These are phyloP conservation scores for Papio anubis DNA, from an alignment of 2,113 vertebrate genomes.

Conservation along the genomic window DNA sequence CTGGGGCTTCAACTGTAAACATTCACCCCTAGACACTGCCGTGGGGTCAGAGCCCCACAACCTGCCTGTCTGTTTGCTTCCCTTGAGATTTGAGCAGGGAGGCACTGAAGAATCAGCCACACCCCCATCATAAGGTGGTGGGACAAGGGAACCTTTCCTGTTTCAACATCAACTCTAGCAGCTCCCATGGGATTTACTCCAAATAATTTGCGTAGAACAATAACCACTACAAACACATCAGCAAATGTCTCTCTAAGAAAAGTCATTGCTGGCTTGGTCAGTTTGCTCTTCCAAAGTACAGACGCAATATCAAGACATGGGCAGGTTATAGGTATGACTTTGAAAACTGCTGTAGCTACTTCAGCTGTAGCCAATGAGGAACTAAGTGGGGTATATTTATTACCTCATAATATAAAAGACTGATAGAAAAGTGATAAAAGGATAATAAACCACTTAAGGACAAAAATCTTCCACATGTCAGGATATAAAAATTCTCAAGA, in stretches of 20 bases:
- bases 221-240: slow-evolving; percentile 77
- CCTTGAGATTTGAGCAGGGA: no score
- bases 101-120: no score
- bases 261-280: slow-evolving; percentile 76
- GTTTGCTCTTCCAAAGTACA: slow-evolving; percentile 85
- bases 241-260: slow-evolving; percentile 84
- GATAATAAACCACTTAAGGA: slow-evolving; percentile 94
- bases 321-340: slow-evolving; percentile 84
- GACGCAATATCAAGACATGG: slow-evolving; percentile 84
- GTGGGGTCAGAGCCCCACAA: no score
- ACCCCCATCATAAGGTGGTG: no score
- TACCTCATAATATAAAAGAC: slow-evolving; percentile 91
- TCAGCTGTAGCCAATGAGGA: slow-evolving; percentile 83
- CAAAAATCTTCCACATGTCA: slow-evolving; percentile 90
- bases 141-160: no score
- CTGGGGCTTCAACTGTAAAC: no score
- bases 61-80: no score
- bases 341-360: slow-evolving; percentile 71
- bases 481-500: slow-evolving; percentile 93
- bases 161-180: slow-evolving; percentile 81
- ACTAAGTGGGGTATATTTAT: slow-evolving; percentile 89
- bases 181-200: slow-evolving; percentile 85
- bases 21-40: no score
- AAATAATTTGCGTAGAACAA: slow-evolving; percentile 82
- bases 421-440: slow-evolving; percentile 87